Evolutionary conservation across 2,888 invertebrate genomes (phyloP).

Genomic region (Melipona bicolor): DNA sequence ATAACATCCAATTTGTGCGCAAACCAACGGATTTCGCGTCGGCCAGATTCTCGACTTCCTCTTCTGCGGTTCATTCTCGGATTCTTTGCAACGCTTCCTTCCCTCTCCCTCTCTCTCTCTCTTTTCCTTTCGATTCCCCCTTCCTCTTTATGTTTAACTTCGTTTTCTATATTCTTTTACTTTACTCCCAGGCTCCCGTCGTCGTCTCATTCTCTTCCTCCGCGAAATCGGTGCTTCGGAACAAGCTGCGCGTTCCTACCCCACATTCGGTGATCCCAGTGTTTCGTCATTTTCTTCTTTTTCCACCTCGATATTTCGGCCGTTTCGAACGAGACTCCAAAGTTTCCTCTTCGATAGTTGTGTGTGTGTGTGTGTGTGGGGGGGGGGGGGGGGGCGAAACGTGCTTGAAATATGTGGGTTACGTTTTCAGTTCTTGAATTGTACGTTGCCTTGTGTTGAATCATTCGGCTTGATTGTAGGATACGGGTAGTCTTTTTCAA

Average conservation of each 20-base stretch:
- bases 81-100: conserved; percentile 39
- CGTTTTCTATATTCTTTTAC: conserved; percentile 38
- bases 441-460: no score
- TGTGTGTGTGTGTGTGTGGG: no score
- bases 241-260: neutral
- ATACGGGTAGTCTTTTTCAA: no score
- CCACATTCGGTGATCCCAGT: neutral
- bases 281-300: conserved; percentile 22
- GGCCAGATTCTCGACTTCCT: conserved; percentile 59
- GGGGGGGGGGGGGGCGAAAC: no score
- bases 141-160: conserved; percentile 44
- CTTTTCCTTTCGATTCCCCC: neutral
- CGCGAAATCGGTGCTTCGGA: neutral
- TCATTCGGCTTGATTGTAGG: no score
- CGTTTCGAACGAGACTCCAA: neutral
- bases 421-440: no score
- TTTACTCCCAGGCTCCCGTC: neutral
- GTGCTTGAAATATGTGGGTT: no score
- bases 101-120: neutral
- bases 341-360: neutral
- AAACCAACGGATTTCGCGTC: conserved; percentile 70
- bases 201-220: conserved; percentile 1
- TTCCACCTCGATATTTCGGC: neutral
- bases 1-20: conserved; percentile 76
- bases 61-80: conserved; percentile 27